Evolutionary conservation across 2,113 vertebrate genomes (phyloP).

Genomic region (Ammospiza caudacuta): DNA sequence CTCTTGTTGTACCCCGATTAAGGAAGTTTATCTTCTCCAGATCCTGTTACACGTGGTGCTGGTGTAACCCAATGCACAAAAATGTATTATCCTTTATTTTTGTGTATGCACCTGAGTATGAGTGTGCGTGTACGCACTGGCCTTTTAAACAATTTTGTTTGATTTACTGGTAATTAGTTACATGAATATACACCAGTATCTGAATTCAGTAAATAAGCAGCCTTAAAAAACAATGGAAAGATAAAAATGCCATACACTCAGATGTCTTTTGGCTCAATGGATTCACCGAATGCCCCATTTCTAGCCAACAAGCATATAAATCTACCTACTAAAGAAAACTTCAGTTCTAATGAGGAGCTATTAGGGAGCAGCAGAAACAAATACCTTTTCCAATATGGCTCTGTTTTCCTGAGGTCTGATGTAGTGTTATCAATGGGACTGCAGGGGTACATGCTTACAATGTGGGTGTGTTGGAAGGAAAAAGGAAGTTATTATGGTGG

Average conservation of each 20-base stretch:
- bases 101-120: background rate
- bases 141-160: background rate
- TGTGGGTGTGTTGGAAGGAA: background rate
- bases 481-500: background rate
- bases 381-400: background rate
- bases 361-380: background rate
- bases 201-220: background rate
- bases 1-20: background rate
- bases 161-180: background rate
- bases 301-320: background rate
- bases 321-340: background rate
- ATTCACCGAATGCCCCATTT: background rate
- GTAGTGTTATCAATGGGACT: fast-evolving
- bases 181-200: background rate
- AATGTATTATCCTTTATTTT: background rate
- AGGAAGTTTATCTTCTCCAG: conserved; percentile 52
- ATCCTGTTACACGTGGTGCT: background rate
- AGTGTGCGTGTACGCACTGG: background rate
- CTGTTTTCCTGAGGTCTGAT: background rate
- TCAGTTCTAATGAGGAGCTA: background rate
- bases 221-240: background rate
- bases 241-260: background rate
- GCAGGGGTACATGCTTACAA: background rate
- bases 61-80: background rate
- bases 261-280: background rate